Evolutionary conservation across 2,888 invertebrate genomes (phyloP).

Genomic region (Erynnis tages): DNA sequence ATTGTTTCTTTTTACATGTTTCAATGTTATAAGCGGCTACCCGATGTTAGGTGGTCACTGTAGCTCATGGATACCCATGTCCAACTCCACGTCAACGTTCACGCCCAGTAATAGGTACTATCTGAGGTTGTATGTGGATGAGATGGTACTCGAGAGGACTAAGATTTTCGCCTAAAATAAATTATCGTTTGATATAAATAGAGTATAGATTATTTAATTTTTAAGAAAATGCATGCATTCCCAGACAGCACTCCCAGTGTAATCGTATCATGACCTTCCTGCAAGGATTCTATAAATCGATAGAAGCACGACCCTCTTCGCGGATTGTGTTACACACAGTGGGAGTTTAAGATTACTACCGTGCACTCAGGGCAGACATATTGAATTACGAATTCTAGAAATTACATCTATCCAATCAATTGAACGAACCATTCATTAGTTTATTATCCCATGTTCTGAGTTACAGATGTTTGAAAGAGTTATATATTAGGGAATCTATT

Average conservation of each 20-base stretch:
- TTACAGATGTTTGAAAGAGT: no score
- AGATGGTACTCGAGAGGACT: no score
- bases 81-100: no score
- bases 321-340: slow-evolving; percentile 23
- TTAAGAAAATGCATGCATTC: neutral
- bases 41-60: no score
- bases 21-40: no score
- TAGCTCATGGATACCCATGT: no score
- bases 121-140: no score
- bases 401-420: slow-evolving; percentile 17
- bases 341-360: slow-evolving; percentile 26
- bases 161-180: no score
- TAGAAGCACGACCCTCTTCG: slow-evolving; percentile 23
- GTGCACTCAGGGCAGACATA: slow-evolving; percentile 14
- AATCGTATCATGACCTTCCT: slow-evolving; percentile 26
- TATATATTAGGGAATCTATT: no score
- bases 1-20: no score
- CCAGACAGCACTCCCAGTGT: slow-evolving; percentile 14
- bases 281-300: slow-evolving; percentile 29
- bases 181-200: neutral
- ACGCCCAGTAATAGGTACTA: no score
- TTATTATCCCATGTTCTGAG: neutral
- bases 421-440: neutral
- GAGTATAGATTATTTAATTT: neutral
- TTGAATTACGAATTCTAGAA: slow-evolving; percentile 23